Evolutionary conservation across 2,888 invertebrate genomes (phyloP).

Genomic region (Teleiodes luculella): DNA sequence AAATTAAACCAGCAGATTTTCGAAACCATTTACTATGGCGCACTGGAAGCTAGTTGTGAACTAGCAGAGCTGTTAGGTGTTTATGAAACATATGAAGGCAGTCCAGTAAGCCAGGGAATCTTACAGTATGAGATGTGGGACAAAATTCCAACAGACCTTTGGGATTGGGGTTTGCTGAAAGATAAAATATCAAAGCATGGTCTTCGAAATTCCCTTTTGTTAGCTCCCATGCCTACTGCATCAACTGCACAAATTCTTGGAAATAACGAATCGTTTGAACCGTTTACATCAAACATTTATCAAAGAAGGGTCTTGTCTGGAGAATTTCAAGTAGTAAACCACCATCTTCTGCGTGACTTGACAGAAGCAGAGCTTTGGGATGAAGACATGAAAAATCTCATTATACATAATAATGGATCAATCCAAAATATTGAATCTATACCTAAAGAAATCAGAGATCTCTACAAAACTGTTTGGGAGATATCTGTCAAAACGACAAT

Average conservation of each 20-base stretch:
- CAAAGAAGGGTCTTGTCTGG: conserved; percentile 95
- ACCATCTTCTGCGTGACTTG: conserved; percentile 94
- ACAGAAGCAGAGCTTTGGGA: conserved; percentile 95
- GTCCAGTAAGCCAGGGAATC: conserved; percentile 96
- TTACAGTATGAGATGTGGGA: conserved; percentile 99
- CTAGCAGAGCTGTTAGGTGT: conserved; percentile 89
- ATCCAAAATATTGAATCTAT: conserved; percentile 92
- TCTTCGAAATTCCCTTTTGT: conserved; percentile 92
- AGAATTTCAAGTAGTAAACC: conserved; percentile 97
- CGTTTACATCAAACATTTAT: conserved; percentile 98
- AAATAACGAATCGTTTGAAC: conserved; percentile 98
- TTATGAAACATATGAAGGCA: conserved; percentile 94
- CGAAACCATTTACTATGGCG: conserved; percentile 98
- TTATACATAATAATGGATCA: conserved; percentile 95
- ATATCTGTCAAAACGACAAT: conserved; percentile 94
- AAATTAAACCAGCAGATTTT: conserved; percentile 96
- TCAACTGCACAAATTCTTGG: conserved; percentile 99
- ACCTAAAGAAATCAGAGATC: conserved; percentile 88
- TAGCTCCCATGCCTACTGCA: conserved; percentile 99
- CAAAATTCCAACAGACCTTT: conserved; percentile 89
- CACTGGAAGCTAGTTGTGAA: conserved; percentile 97
- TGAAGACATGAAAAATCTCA: conserved; percentile 95
- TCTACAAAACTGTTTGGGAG: conserved; percentile 99
- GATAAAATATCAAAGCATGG: conserved; percentile 92
- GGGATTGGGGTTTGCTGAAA: conserved; percentile 93